Percentiles rank a stretch among this genome's conserved stretches.
phyloP scores from a whole-genome alignment of 2,797 vertebrate genomes.

The Leuciscus waleckii region DNA sequence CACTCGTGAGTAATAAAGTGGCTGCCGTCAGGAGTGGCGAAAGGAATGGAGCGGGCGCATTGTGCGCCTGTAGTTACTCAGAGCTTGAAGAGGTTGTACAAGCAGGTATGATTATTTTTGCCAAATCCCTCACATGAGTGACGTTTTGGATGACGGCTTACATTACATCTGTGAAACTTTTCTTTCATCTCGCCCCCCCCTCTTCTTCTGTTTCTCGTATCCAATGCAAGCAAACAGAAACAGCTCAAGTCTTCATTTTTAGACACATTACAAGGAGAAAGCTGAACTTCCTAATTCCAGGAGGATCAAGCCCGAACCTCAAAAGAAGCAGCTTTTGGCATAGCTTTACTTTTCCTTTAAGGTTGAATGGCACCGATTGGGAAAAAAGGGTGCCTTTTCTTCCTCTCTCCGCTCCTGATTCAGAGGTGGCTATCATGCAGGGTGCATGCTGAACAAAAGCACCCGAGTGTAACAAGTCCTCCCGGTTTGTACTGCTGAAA shows the following conservation, averaged over 20 bases:
- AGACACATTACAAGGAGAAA: slow-evolving; percentile 49
- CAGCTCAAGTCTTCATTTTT: slow-evolving; percentile 41
- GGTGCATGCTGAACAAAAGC: slow-evolving; percentile 65
- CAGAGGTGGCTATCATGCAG: slow-evolving; percentile 74
- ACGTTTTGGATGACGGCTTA: slow-evolving; percentile 64
- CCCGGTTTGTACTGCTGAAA: slow-evolving; percentile 47
- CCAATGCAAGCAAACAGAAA: slow-evolving; percentile 35
- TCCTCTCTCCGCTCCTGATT: slow-evolving; percentile 63
- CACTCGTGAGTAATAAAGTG: slow-evolving; percentile 57
- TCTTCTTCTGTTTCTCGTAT: slow-evolving; percentile 48
- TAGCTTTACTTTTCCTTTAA: slow-evolving; percentile 58
- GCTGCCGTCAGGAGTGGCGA: slow-evolving; percentile 32
- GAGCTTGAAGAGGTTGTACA: slow-evolving; percentile 49
- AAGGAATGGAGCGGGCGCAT: slow-evolving; percentile 27
- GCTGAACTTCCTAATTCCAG: slow-evolving; percentile 51
- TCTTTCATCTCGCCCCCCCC: slow-evolving; percentile 32
- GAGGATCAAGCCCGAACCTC: slow-evolving; percentile 46
- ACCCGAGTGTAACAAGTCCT: slow-evolving; percentile 75
- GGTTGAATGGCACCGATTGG: slow-evolving; percentile 58
- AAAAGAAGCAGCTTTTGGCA: slow-evolving; percentile 54
- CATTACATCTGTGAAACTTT: slow-evolving; percentile 62
- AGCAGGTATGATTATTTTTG: slow-evolving; percentile 52
- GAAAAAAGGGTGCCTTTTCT: slow-evolving; percentile 58
- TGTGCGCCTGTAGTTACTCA: slow-evolving; percentile 37
- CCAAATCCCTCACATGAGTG: slow-evolving; percentile 54